phyloP scores from a whole-genome alignment of 2,113 vertebrate species.

The Lamprologus tigripictilis region DNA sequence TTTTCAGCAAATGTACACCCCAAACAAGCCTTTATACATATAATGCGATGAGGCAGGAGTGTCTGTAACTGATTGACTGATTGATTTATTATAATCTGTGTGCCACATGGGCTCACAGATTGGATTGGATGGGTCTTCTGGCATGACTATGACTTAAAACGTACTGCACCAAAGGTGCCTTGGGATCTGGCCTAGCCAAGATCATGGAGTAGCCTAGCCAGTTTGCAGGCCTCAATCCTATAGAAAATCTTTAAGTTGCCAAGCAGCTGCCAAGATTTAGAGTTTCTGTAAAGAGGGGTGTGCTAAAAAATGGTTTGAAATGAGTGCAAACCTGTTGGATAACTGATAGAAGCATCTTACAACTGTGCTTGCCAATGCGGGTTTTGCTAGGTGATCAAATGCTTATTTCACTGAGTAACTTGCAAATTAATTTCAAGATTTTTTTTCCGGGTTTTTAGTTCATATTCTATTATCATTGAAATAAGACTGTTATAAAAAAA shows the following conservation, averaged over 20 bases:
- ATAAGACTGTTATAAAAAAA: background rate
- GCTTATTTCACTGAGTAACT: background rate
- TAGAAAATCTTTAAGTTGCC: background rate
- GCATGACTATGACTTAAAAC: background rate
- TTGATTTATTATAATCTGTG: background rate
- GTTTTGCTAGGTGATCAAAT: background rate
- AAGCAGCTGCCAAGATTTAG: background rate
- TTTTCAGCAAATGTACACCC: background rate
- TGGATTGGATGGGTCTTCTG: background rate
- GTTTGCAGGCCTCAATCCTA: background rate
- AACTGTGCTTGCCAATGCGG: background rate
- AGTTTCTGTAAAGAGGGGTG: background rate
- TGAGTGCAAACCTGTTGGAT: background rate
- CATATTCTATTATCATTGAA: background rate
- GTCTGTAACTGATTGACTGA: background rate
- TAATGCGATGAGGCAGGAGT: background rate
- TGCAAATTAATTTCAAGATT: background rate
- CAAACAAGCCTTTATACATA: background rate
- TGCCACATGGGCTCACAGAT: background rate
- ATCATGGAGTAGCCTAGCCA: background rate
- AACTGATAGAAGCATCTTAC: background rate
- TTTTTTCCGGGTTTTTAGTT: background rate
- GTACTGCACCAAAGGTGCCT: background rate
- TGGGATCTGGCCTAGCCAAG: background rate
- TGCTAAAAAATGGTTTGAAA: background rate